Evolutionary conservation across 2,797 vertebrate species (phyloP), one percentile per base, ranked within the genome.

Genomic region (Thripadectes ignobilis): DNA sequence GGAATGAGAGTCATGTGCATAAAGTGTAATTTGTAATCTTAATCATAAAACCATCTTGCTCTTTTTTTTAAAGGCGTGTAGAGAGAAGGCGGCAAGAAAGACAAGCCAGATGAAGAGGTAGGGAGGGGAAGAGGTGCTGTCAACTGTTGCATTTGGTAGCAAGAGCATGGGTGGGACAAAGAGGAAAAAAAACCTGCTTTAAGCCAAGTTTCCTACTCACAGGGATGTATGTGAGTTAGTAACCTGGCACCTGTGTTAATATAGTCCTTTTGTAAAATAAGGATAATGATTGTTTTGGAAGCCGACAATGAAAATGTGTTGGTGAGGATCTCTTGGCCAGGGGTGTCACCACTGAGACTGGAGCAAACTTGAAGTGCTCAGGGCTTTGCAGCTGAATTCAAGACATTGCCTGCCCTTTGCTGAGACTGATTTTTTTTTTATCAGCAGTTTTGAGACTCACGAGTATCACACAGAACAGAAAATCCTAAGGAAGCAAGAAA

Each of bases 51-150:
- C 20, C 46, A 59, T 94, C 36, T 95, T 93, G 80, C 83, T 89
- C 63, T 97, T 89, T 79, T 89, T 89, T 95, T 97, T 82, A 5
- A 97, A 97, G 96, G 96, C 75, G 69, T 90, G 58, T 90, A 97
- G 81, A 88, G 55, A 92, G 92, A 95, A 96, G 87, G 85, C 32
- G 14, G 22, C 85, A 85, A 84, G 90, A 95, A 77, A 62, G 86
- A 82, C 95, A 96, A 92, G 69, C 75, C 85, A 96, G 79, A 91
- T 51, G 63, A 95, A 96, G 96, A 97, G 97, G 96, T 97, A 97
- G 96, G 97, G 93, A 96, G 68, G 66, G 58, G 69, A 85, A 79
- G 30, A 38, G 39, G 39, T 79, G 29, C 16, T 83, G 32, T 77
- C 26, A 22, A 0, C 45, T 55, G 16, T 30, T 89, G 38, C 10